A percentile compares a stretch with the other conserved stretches of the same genome.
Conservation (phyloP, 1,140 invertebrate species). For the Asbolus verrucosus region DNA sequence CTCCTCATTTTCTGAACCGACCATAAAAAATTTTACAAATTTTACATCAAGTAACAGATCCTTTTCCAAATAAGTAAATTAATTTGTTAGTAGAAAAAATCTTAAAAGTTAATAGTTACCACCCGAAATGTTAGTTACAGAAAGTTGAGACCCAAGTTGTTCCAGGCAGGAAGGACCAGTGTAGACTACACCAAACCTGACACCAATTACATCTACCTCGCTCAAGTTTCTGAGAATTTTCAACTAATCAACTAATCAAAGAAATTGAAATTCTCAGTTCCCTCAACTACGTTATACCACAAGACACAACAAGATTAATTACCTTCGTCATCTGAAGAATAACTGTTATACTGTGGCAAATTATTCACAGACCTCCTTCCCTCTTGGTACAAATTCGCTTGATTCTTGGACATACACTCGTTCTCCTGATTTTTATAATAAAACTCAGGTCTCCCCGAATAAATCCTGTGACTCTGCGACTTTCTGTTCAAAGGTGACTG, state of each 20-base stretch:
- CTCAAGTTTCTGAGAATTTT: slow-evolving; percentile 30
- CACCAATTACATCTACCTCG: slow-evolving; percentile 26
- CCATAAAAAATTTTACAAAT: slow-evolving; percentile 64
- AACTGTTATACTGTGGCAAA: slow-evolving; percentile 77
- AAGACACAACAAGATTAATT: slow-evolving; percentile 55
- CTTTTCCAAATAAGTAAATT: slow-evolving; percentile 56
- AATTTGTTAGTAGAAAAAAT: slow-evolving; percentile 58
- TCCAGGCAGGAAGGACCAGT: slow-evolving; percentile 65
- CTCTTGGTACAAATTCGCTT: slow-evolving; percentile 51
- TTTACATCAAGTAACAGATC: slow-evolving; percentile 55
- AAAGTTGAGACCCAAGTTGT: slow-evolving; percentile 59
- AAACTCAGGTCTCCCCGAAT: slow-evolving; percentile 52
- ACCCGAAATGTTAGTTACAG: slow-evolving; percentile 61
- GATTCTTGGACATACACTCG: slow-evolving; percentile 51
- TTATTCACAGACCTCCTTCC: slow-evolving; percentile 49
- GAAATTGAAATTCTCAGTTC: slow-evolving; percentile 46
- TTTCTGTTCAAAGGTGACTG: slow-evolving; percentile 88
- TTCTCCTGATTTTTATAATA: slow-evolving; percentile 67
- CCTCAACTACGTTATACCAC: slow-evolving; percentile 7
- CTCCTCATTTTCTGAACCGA: slow-evolving; percentile 63
- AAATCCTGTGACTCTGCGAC: slow-evolving; percentile 65
- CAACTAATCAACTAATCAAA: slow-evolving; percentile 5
- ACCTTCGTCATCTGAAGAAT: slow-evolving; percentile 91
- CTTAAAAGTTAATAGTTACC: slow-evolving; percentile 53
- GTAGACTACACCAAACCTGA: slow-evolving; percentile 59